Conservation (phyloP, 1,140 invertebrate genomes). For the Apolygus lucorum region DNA sequence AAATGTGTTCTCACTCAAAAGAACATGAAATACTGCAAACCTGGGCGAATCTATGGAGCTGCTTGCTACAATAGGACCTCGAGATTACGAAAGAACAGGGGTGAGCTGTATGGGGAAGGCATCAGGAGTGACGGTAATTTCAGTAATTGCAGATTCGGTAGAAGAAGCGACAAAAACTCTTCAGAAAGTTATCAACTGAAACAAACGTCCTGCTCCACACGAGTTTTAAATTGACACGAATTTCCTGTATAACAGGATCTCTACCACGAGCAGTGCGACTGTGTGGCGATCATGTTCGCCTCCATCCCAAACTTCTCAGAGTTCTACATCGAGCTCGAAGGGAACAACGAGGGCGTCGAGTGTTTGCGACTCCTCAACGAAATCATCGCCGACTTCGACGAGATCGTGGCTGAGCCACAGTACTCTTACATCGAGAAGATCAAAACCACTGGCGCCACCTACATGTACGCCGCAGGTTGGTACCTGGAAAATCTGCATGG, state of each 20-base stretch:
- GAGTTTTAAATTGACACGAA: too few relatives aligned
- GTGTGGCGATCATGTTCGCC: slow-evolving; percentile 90
- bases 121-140: too few relatives aligned
- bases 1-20: too few relatives aligned
- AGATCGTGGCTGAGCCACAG: slow-evolving; percentile 72
- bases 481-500: slow-evolving; percentile 20
- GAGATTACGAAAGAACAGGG: too few relatives aligned
- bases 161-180: too few relatives aligned
- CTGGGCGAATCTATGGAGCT: too few relatives aligned
- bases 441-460: slow-evolving; percentile 90
- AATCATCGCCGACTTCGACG: slow-evolving; percentile 95
- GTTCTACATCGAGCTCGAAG: slow-evolving; percentile 91
- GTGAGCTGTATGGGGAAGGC: too few relatives aligned
- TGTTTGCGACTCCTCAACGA: slow-evolving; percentile 90
- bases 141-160: too few relatives aligned
- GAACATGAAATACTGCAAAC: too few relatives aligned
- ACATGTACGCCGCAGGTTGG: slow-evolving; percentile 90
- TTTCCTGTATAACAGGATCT: slow-evolving; percentile 82
- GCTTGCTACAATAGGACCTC: too few relatives aligned
- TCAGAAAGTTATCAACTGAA: too few relatives aligned
- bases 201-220: too few relatives aligned
- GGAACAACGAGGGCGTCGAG: slow-evolving; percentile 90
- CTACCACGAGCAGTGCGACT: slow-evolving; percentile 91
- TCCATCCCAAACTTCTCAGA: slow-evolving; percentile 96
- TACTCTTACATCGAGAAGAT: slow-evolving; percentile 95